phyloP scores from a whole-genome alignment of 2,888 invertebrate species.

The Urechis unicinctus region DNA sequence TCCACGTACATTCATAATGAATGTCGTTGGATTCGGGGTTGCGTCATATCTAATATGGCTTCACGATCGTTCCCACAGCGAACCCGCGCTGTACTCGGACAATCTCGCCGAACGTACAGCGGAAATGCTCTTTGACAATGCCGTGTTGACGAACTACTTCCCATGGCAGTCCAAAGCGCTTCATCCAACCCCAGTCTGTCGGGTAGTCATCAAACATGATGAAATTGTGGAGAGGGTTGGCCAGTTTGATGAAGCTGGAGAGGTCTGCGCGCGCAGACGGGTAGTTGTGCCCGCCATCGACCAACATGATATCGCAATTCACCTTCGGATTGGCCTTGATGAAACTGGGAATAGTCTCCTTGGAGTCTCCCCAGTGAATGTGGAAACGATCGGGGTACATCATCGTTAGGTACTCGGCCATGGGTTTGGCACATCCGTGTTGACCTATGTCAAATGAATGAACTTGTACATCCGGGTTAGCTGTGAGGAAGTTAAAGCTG shows the following conservation, averaged over 20 bases:
- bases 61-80: neutral
- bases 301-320: neutral
- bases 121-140: neutral
- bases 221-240: neutral
- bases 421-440: neutral
- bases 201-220: neutral
- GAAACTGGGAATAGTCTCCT: neutral
- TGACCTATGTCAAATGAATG: neutral
- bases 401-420: neutral
- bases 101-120: neutral
- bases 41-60: no score
- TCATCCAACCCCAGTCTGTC: neutral
- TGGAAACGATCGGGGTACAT: neutral
- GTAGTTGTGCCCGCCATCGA: neutral
- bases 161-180: neutral
- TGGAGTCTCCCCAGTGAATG: neutral
- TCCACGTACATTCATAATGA: no score
- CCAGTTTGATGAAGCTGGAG: neutral
- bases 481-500: neutral
- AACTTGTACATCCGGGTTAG: neutral
- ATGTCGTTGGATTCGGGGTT: no score
- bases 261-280: neutral
- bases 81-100: neutral
- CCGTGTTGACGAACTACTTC: neutral
- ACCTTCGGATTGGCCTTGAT: neutral